Evolutionary conservation across 2,797 vertebrate species (phyloP), one percentile per base, ranked within the genome.

Genomic region (Tolypeutes matacus): DNA sequence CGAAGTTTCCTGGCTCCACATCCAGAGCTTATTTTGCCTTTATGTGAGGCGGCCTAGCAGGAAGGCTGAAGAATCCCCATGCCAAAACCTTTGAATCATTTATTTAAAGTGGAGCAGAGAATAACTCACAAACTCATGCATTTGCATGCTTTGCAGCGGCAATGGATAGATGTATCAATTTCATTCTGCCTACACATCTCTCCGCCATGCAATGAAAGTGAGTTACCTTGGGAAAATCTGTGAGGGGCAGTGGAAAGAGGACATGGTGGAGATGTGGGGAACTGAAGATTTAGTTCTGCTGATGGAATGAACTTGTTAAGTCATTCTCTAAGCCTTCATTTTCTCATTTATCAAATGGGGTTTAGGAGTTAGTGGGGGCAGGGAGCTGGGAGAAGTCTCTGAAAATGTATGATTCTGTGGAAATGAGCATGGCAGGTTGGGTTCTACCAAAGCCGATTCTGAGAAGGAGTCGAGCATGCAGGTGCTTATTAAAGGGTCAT

Each of bases 81-180:
- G 86, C 0, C 4, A 87, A 94, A 93, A 80, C 11, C 2, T 2
- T 72, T 81, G 36, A 76, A 76, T 92, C 89, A 80, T 94, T 84
- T 95, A 58, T 85, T 93, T 94, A 90, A 94, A 85, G 58, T 18
- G 67, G 91, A 34, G 46, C 76, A 89, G 67, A 3, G 42, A 89
- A 58, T 81, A 93, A 73, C 42, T 88, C 18, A n/a, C 20, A n/a
- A 69, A 86, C 82, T 25, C 27, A 67, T 18, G 42, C 46, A 29
- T 72, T 93, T 87, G 27, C 46, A 82, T 94, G 60, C 39, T 86
- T 89, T 31, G 14, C 31, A 3, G 25, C 64, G 70, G 93, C 67
- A 53, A 92, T 49, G 39, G 73, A n/a, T 86, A 85, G 36, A 65
- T 92, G 73, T 85, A 83, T 86, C 8, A 1, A 73, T 96, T 92